Evolutionary conservation across 2,888 invertebrate species (phyloP), one percentile per base, ranked within the genome.

Genomic region (Syrphus vitripennis): DNA sequence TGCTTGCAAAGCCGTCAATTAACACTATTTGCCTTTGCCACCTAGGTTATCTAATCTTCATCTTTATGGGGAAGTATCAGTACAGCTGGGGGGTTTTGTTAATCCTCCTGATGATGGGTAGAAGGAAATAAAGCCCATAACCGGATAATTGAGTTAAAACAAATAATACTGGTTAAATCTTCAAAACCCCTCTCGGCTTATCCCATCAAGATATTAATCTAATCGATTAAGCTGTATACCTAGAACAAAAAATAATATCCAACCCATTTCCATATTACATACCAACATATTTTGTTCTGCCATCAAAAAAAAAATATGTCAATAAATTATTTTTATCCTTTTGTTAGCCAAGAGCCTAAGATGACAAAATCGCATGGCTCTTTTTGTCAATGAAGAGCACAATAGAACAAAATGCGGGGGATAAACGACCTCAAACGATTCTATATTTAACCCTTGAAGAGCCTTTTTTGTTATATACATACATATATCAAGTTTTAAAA

Each of bases 301-400:
- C 71, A 26, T 50, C 26, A 37, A 55, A 79, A 79, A 74, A 75
- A n/a, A n/a, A n/a, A n/a, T 45, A 75, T 34, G 26, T 59, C 63
- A 63, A 76, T 75, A 81, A 76, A 75, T 76, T 75, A 75, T 81
- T 81, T 76, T 69, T 70, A 75, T 69, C 75, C 69, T 63, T 69
- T 70, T 63, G 29, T 45, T 75, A 63, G 26, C 5, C 16, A 37
- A 34, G 26, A 57, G 16, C 55, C 63, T 7, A 45, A 70, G 57
- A 82, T 82, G 76, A 50, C 40, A 76, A 82, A 81, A 70, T 65
- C 55, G 63, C 9, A 50, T 57, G 57, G 24, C 19, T 45, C 80
- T 81, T 78, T 78, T 70, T 21, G 42, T 53, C 19, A 34, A 16
- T 26, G 37, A n/a, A n/a, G n/a, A 16, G 14, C 42, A 34, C 40